Evolutionary conservation across 2,113 vertebrate species (phyloP).

Genomic region (Cryptoleucopteryx plumbea): DNA sequence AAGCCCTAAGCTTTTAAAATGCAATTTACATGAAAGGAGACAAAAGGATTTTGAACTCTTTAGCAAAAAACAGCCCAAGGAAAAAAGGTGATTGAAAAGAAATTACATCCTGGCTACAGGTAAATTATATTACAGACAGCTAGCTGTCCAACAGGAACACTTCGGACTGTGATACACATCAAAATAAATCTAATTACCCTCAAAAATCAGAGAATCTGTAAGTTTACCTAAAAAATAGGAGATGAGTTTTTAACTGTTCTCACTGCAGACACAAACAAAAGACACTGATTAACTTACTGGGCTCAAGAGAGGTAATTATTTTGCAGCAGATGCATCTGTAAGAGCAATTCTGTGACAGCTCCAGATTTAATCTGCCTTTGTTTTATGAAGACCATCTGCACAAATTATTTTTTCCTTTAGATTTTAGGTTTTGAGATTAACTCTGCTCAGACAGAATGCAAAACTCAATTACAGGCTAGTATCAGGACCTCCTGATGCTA

Average conservation of each 20-base stretch:
- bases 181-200: constrained; percentile 69
- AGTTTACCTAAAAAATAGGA: constrained; percentile 57
- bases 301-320: constrained; percentile 65
- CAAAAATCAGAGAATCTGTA: constrained; percentile 48
- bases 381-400: constrained; percentile 70
- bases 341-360: constrained; percentile 32
- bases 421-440: constrained; percentile 60
- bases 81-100: constrained; percentile 32
- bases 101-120: constrained; percentile 41
- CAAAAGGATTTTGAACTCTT: neutral
- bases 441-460: constrained; percentile 15
- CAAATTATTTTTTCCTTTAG: constrained; percentile 35
- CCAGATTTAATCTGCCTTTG: constrained; percentile 61
- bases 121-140: constrained; percentile 71
- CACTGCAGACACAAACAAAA: constrained; percentile 45
- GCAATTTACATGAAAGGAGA: neutral
- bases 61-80: constrained; percentile 1
- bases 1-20: neutral
- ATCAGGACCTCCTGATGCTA: constrained; percentile 48
- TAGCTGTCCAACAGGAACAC: constrained; percentile 57
- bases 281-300: constrained; percentile 34
- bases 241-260: constrained; percentile 65
- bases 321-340: constrained; percentile 48
- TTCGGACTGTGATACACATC: constrained; percentile 58
- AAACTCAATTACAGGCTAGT: constrained; percentile 61